Percentiles rank a stretch among this genome's conserved stretches.
Evolutionary conservation across 2,113 vertebrate species (phyloP).

Genomic region (Aleadryas rufinucha): DNA sequence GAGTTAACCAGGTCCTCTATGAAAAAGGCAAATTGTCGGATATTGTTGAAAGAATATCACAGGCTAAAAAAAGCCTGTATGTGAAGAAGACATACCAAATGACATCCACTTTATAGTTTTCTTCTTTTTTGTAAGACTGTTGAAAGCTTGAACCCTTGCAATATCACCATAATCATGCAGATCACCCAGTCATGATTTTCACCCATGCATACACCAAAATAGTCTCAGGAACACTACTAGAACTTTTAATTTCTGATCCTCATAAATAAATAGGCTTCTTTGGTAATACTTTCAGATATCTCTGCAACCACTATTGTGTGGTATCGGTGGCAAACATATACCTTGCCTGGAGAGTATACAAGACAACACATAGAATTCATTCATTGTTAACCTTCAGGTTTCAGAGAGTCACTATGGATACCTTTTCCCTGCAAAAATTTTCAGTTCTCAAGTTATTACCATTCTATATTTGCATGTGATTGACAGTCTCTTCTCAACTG

Average conservation of each 20-base stretch:
- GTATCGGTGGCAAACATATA: background rate
- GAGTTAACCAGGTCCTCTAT: background rate
- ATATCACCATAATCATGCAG: background rate
- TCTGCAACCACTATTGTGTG: background rate
- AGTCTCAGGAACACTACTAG: background rate
- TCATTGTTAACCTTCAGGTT: background rate
- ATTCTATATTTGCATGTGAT: background rate
- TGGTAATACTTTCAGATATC: background rate
- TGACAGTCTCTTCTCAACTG: background rate
- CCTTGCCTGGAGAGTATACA: background rate
- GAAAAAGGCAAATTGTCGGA: background rate
- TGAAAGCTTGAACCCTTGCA: background rate
- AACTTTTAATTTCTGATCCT: background rate
- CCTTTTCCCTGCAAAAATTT: background rate
- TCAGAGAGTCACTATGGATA: background rate
- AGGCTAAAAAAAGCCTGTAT: background rate
- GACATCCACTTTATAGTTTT: background rate
- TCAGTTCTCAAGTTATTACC: background rate
- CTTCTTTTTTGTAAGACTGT: background rate
- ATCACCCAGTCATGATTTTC: background rate
- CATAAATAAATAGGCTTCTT: background rate
- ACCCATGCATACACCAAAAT: background rate
- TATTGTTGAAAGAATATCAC: background rate
- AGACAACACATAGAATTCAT: background rate
- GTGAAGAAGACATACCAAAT: background rate